phyloP scores from a whole-genome alignment of 2,113 vertebrate genomes.

The Uria aalge region DNA sequence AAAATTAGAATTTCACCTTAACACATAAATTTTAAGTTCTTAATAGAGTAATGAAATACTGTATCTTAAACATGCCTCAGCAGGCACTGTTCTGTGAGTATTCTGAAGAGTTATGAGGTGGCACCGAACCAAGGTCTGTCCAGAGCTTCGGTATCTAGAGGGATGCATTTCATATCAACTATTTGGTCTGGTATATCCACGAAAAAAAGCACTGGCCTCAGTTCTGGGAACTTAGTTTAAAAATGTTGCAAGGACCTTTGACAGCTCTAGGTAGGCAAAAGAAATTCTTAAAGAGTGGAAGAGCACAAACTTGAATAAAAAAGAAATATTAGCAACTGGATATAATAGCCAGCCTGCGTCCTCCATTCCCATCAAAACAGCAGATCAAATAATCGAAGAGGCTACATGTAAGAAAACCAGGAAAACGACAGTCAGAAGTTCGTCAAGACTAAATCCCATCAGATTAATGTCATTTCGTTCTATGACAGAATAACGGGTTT shows the following conservation, averaged over 20 bases:
- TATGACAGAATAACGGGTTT: background rate
- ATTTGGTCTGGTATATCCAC: background rate
- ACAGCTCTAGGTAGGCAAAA: background rate
- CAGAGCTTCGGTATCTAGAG: background rate
- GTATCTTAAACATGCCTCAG: background rate
- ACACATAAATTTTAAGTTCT: background rate
- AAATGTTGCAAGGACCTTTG: background rate
- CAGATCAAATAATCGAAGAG: background rate
- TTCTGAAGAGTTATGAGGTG: background rate
- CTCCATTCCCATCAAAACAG: background rate
- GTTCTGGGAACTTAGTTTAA: background rate
- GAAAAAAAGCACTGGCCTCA: background rate
- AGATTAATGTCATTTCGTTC: background rate
- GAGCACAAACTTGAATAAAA: background rate
- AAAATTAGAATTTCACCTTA: background rate
- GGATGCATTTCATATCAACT: background rate
- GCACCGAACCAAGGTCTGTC: background rate
- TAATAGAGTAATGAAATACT: background rate
- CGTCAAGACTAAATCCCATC: background rate
- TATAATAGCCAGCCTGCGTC: background rate
- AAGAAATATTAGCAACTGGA: background rate
- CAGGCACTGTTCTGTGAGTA: background rate
- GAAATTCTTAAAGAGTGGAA: background rate
- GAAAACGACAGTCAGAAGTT: background rate
- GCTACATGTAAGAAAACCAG: background rate